A percentile compares a stretch with the other conserved stretches of the same genome.
Conservation (phyloP, 2,113 vertebrate genomes). For the Pelecanus crispus region DNA sequence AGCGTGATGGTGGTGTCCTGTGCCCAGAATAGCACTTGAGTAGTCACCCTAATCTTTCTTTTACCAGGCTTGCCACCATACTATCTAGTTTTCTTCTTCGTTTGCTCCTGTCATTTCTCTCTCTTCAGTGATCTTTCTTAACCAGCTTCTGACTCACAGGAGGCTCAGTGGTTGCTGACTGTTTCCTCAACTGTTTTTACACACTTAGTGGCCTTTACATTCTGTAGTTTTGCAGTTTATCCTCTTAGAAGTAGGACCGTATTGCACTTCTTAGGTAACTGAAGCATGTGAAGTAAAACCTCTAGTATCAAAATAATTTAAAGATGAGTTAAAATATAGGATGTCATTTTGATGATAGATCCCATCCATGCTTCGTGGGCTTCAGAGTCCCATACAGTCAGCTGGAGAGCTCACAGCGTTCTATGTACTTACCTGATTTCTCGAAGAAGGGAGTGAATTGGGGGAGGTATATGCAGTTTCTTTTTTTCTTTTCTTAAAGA, state of each 20-base stretch:
- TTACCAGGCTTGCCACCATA: background rate
- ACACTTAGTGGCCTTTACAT: background rate
- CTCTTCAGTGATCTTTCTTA: background rate
- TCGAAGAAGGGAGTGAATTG: background rate
- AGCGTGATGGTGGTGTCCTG: background rate
- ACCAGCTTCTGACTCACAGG: background rate
- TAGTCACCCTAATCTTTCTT: background rate
- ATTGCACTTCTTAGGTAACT: background rate
- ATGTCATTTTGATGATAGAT: background rate
- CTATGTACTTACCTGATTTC: background rate
- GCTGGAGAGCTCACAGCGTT: background rate
- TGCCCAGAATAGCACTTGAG: background rate
- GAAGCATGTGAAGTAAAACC: background rate
- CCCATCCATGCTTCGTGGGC: background rate
- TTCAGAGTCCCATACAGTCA: background rate
- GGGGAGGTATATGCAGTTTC: background rate
- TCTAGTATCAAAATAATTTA: background rate
- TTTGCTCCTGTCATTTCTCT: background rate
- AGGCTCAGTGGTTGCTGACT: background rate
- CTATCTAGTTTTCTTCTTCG: background rate
- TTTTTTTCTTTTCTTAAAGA: background rate
- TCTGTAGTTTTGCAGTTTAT: background rate
- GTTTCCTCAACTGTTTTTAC: background rate
- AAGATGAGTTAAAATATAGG: background rate
- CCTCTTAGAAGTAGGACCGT: background rate